Percentiles rank a stretch among this genome's conserved stretches.
These are phyloP conservation scores for Lepetodrilus schrolli DNA, from an alignment of 2,888 invertebrate genomes.

Conservation along the genomic window DNA sequence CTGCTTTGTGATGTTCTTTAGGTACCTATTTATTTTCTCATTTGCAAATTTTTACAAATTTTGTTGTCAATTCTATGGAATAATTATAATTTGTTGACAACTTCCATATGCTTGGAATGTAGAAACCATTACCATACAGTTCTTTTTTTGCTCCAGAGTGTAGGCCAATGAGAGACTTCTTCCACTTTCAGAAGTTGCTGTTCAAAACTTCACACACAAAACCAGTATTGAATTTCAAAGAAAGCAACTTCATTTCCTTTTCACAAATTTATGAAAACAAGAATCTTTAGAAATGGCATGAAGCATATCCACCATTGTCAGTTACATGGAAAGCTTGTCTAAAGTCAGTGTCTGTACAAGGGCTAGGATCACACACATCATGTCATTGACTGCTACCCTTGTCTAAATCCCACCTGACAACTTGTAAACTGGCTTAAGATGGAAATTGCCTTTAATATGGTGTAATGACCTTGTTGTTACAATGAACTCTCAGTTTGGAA, in stretches of 20 bases:
- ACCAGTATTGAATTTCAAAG: not conserved
- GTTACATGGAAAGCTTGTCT: not conserved
- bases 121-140: too few relatives aligned
- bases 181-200: too few relatives aligned
- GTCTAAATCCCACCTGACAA: not conserved
- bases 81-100: too few relatives aligned
- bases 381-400: not conserved
- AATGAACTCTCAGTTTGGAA: not conserved
- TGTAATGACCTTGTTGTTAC: not conserved
- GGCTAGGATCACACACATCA: not conserved
- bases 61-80: too few relatives aligned
- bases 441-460: constrained; percentile 19
- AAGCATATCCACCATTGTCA: not conserved
- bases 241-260: not conserved
- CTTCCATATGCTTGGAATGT: too few relatives aligned
- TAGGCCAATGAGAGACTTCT: too few relatives aligned
- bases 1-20: too few relatives aligned
- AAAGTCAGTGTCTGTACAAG: not conserved
- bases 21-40: too few relatives aligned
- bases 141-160: too few relatives aligned
- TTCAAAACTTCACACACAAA: not conserved
- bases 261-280: not conserved
- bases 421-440: constrained; percentile 9
- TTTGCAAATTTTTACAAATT: too few relatives aligned
- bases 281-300: not conserved